A percentile compares a stretch with the other conserved stretches of the same genome.
phyloP scores from a whole-genome alignment of 2,113 vertebrate genomes.

The Protomyctophum bolini region DNA sequence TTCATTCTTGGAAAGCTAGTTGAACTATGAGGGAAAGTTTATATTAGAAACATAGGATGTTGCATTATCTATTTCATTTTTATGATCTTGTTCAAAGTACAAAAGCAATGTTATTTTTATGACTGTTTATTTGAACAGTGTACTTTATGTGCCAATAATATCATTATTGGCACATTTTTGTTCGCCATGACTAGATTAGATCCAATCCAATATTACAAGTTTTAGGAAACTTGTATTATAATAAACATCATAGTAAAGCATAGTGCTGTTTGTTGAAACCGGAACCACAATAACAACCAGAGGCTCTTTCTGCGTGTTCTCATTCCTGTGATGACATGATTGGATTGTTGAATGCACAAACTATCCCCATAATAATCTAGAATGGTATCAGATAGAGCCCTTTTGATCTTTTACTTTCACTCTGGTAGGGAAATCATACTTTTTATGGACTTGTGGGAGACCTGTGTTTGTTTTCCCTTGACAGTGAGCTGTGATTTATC shows the following conservation, averaged over 20 bases:
- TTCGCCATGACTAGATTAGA: neutral
- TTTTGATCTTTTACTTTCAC: constrained; percentile 3
- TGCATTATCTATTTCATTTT: constrained; percentile 47
- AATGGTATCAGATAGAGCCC: neutral
- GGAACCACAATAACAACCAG: neutral
- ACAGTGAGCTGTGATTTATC: neutral
- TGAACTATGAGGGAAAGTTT: constrained; percentile 14
- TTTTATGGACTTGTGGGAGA: neutral
- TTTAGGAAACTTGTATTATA: neutral
- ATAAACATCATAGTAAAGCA: neutral
- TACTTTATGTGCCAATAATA: no score
- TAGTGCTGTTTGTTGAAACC: neutral
- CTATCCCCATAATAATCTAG: constrained; percentile 34
- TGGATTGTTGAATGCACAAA: constrained; percentile 53
- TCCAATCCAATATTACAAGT: neutral
- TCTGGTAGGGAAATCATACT: neutral
- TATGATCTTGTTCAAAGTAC: constrained; percentile 34
- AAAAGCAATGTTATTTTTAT: constrained; percentile 5
- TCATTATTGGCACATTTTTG: neutral
- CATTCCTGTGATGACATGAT: constrained; percentile 10
- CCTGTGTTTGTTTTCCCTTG: neutral
- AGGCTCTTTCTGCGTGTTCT: constrained; percentile 3
- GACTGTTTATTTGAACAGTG: no score
- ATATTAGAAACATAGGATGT: neutral
- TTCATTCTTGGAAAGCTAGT: neutral